Conservation (phyloP, 2,797 vertebrate genomes). For the Balearica regulorum region DNA sequence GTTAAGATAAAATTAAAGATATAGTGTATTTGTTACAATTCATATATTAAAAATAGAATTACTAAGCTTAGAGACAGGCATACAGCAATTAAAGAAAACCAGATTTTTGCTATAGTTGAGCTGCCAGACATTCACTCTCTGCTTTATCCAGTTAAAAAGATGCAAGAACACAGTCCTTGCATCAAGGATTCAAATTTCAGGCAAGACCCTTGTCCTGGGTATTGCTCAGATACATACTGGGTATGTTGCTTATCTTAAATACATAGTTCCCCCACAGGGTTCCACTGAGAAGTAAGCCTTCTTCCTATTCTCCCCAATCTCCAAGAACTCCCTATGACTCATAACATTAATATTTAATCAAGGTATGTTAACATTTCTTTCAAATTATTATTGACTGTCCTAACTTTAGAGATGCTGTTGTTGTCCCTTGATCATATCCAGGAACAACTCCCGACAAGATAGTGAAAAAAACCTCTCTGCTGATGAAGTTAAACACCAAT, state of each 20-base stretch:
- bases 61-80: conserved; percentile 2
- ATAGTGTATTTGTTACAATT: neutral
- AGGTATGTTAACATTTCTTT: conserved; percentile 36
- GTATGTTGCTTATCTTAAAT: neutral
- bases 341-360: conserved; percentile 43
- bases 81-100: neutral
- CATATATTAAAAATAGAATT: conserved; percentile 12
- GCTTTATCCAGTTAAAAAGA: neutral
- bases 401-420: neutral
- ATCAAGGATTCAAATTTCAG: neutral
- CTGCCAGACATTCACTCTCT: neutral
- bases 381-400: conserved; percentile 27
- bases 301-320: neutral
- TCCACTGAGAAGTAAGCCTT: neutral
- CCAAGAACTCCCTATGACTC: conserved; percentile 29
- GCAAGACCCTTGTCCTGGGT: neutral
- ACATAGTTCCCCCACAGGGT: neutral
- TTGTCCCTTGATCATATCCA: conserved; percentile 12
- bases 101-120: neutral
- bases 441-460: neutral
- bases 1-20: conserved; percentile 4
- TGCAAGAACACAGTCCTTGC: neutral
- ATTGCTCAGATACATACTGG: neutral
- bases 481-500: neutral
- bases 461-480: neutral